phyloP scores from a whole-genome alignment of 2,888 invertebrate genomes.

The Imbricaverruca yamaguchii region DNA sequence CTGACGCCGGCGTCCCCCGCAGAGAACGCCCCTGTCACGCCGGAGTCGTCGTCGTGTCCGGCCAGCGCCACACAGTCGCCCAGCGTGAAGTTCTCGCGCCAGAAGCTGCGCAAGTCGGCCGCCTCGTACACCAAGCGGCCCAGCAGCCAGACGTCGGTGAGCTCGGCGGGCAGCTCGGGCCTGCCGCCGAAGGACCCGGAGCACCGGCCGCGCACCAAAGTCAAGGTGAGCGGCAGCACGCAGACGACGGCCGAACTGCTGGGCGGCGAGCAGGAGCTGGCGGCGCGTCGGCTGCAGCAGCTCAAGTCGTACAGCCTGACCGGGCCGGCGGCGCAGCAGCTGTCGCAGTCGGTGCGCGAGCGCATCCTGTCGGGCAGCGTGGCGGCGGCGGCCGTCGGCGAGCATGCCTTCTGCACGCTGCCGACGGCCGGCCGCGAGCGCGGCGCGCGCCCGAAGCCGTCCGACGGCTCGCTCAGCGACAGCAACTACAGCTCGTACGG shows the following conservation, averaged over 20 bases:
- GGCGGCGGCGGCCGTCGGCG: conserved; percentile 53
- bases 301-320: conserved; percentile 75
- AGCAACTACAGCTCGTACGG: conserved; percentile 35
- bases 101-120: conserved; percentile 6
- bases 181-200: conserved; percentile 15
- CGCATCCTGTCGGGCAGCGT: conserved; percentile 65
- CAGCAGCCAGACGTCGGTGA: conserved; percentile 11
- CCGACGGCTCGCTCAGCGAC: conserved; percentile 70
- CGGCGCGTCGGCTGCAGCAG: neutral
- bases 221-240: conserved; percentile 83
- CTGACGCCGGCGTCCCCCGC: neutral
- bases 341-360: conserved; percentile 78
- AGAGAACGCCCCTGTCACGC: neutral
- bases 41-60: neutral
- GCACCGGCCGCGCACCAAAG: conserved; percentile 39
- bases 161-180: conserved; percentile 15
- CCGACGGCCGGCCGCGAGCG: conserved; percentile 31
- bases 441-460: conserved; percentile 37
- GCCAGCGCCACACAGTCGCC: neutral
- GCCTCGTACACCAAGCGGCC: conserved; percentile 2
- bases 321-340: conserved; percentile 73
- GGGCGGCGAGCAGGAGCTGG: conserved; percentile 21
- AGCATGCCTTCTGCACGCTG: conserved; percentile 28
- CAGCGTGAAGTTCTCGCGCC: neutral
- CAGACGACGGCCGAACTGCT: conserved; percentile 59